Conservation (phyloP, 2,888 invertebrate genomes). For the Mythimna albipuncta region DNA sequence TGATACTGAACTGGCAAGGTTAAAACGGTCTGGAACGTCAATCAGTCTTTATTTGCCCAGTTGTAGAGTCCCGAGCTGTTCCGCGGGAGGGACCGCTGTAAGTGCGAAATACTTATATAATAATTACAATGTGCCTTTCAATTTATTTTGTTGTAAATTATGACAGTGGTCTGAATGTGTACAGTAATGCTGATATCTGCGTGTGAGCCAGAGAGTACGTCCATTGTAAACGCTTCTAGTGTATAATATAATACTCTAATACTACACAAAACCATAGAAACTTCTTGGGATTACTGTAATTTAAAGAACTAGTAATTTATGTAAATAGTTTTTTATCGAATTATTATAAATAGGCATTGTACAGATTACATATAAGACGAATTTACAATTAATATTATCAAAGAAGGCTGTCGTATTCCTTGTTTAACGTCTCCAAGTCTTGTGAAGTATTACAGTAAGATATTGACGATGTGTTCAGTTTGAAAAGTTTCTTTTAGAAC, state of each 20-base stretch:
- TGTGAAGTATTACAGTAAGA: conserved; percentile 62
- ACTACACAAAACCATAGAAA: conserved; percentile 47
- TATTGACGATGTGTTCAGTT: conserved; percentile 30
- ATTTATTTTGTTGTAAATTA: conserved; percentile 39
- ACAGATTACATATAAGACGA: conserved; percentile 60
- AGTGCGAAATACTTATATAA: conserved; percentile 28
- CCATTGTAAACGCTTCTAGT: conserved; percentile 23
- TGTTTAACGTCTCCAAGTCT: conserved; percentile 39
- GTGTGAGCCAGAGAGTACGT: conserved; percentile 32
- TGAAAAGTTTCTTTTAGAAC: conserved; percentile 19
- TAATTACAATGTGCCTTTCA: conserved; percentile 46
- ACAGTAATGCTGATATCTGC: conserved; percentile 43
- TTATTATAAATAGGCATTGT: conserved; percentile 59
- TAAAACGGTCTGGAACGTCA: conserved; percentile 12
- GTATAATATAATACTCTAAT: conserved; percentile 55
- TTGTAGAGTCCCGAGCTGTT: conserved; percentile 5
- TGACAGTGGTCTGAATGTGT: conserved; percentile 14
- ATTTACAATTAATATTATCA: conserved; percentile 61
- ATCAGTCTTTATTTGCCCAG: conserved; percentile 15
- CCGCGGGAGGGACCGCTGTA: conserved; percentile 1
- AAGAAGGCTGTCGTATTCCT: conserved; percentile 55
- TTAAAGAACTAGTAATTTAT: conserved; percentile 49
- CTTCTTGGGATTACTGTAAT: conserved; percentile 42
- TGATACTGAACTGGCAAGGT: conserved; percentile 38
- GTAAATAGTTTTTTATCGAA: conserved; percentile 59